Conservation (phyloP, 2,888 invertebrate genomes). For the Limenitis camilla region DNA sequence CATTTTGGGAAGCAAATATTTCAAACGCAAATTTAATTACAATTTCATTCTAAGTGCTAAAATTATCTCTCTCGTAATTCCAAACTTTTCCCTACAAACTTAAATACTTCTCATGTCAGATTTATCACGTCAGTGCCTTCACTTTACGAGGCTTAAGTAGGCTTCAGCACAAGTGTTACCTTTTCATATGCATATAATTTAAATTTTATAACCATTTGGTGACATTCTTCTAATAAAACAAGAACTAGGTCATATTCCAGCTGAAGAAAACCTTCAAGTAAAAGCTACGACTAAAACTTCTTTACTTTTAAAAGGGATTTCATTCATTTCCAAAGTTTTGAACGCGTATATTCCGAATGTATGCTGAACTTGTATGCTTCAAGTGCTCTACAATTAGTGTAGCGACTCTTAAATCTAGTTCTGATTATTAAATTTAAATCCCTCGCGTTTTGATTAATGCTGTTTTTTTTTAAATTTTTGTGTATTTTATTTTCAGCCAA, state of each 20-base stretch:
- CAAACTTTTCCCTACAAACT: too few species aligned
- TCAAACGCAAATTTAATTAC: too few species aligned
- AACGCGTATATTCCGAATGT: not conserved
- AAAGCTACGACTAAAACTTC: not conserved
- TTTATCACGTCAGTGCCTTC: constrained; percentile 16
- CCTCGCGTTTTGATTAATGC: too few species aligned
- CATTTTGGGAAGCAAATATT: too few species aligned
- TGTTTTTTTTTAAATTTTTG: not conserved
- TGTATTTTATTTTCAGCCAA: constrained; percentile 75
- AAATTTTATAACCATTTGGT: constrained; percentile 6
- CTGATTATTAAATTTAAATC: not conserved
- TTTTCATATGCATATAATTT: constrained; percentile 25
- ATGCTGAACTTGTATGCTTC: not conserved
- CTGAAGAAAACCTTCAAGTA: not conserved
- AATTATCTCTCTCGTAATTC: too few species aligned
- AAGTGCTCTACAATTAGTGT: constrained; percentile 2
- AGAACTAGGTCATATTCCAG: constrained; percentile 4
- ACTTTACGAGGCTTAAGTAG: constrained; percentile 15
- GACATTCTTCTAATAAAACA: constrained; percentile 1
- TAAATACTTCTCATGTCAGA: constrained; percentile 3
- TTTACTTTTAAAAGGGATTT: not conserved
- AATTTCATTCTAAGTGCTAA: too few species aligned
- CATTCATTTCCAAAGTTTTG: not conserved
- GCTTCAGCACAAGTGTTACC: constrained; percentile 26
- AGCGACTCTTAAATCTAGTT: not conserved